Conservation (phyloP, 2,888 invertebrate genomes). For the Elmis aenea region DNA sequence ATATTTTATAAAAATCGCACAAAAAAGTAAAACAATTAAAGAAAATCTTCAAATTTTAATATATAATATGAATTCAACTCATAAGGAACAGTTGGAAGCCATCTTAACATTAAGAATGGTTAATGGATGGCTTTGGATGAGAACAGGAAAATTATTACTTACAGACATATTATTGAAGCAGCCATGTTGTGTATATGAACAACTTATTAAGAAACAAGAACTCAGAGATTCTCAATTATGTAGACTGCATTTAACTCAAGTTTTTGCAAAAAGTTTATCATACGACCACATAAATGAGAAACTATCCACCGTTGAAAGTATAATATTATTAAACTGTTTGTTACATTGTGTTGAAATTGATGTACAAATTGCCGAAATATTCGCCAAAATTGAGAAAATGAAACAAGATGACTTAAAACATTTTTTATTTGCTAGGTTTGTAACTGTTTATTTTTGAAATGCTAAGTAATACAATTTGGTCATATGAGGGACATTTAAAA, state of each 20-base stretch:
- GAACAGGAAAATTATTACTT: constrained; percentile 29
- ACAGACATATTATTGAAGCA: constrained; percentile 24
- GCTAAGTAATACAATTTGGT: too few relatives aligned
- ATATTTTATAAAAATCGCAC: constrained; percentile 34
- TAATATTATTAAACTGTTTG: constrained; percentile 32
- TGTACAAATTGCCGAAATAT: constrained; percentile 39
- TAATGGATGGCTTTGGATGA: constrained; percentile 35
- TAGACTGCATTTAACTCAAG: constrained; percentile 35
- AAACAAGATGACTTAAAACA: constrained; percentile 28
- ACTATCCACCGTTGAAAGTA: constrained; percentile 25
- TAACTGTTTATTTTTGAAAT: too few relatives aligned
- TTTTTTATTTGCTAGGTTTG: constrained; percentile 30
- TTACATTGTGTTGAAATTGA: constrained; percentile 36
- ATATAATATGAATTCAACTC: too few relatives aligned
- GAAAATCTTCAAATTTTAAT: constrained; percentile 32
- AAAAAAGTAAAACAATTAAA: constrained; percentile 30
- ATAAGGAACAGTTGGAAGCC: too few relatives aligned
- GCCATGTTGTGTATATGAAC: constrained; percentile 22
- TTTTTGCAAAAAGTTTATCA: constrained; percentile 32
- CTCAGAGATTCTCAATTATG: constrained; percentile 15
- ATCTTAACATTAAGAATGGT: constrained; percentile 24
- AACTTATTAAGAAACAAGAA: constrained; percentile 23
- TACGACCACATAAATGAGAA: constrained; percentile 28
- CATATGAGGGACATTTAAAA: too few relatives aligned
- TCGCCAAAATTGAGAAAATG: constrained; percentile 31